phyloP scores from a whole-genome alignment of 2,797 vertebrate species.

The Salarias fasciatus region DNA sequence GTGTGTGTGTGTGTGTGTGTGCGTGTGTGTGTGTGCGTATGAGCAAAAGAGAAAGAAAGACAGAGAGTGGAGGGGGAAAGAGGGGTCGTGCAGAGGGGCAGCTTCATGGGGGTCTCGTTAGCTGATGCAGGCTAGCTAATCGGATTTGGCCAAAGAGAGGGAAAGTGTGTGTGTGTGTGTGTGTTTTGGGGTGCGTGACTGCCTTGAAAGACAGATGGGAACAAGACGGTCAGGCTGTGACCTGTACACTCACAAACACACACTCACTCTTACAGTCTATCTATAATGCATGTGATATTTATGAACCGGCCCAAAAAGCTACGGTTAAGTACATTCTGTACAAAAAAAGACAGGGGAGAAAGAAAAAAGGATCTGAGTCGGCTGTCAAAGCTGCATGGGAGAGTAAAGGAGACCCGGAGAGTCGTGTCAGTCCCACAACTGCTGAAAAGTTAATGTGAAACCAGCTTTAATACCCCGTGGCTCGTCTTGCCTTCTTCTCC shows the following conservation, averaged over 20 bases:
- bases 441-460: slow-evolving; percentile 77
- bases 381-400: slow-evolving; percentile 36
- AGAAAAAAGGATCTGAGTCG: slow-evolving; percentile 22
- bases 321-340: slow-evolving; percentile 46
- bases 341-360: slow-evolving; percentile 25
- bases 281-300: slow-evolving; percentile 74
- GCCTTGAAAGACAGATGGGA: too few species aligned
- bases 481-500: slow-evolving; percentile 26
- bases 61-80: slow-evolving; percentile 19
- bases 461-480: slow-evolving; percentile 61
- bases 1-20: slow-evolving; percentile 20
- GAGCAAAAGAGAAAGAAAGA: slow-evolving; percentile 11
- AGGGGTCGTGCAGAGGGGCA: neutral
- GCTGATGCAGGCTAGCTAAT: slow-evolving; percentile 77
- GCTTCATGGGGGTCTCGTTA: slow-evolving; percentile 77
- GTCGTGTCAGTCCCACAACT: slow-evolving; percentile 61
- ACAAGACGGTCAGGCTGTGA: too few species aligned
- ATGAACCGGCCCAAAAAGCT: slow-evolving; percentile 62
- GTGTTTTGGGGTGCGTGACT: slow-evolving; percentile 54
- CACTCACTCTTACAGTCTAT: slow-evolving; percentile 58
- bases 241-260: slow-evolving; percentile 47
- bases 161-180: slow-evolving; percentile 66
- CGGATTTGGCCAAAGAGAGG: slow-evolving; percentile 78
- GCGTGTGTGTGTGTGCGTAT: neutral
- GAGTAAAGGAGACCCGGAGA: slow-evolving; percentile 43